Base-by-base conservation (phyloP, 2,113 vertebrate species). In the Equus przewalskii region DNA sequence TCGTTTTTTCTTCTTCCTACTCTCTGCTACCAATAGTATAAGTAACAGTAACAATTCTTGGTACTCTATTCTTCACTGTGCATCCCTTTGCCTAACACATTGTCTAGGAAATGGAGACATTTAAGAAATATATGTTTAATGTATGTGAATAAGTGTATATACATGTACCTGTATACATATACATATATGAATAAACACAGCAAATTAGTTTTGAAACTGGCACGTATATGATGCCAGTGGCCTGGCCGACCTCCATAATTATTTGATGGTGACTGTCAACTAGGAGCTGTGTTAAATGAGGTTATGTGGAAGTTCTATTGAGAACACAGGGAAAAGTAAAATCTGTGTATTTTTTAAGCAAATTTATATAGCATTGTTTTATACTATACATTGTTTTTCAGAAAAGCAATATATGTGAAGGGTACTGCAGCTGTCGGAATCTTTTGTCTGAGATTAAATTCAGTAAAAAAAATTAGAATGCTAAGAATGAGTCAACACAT, bases 291-390 rank as follows among this genome's bases (percentile, higher is more conserved):
- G 2, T 36, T 94, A 51, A 41, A 56, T 78, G 28, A 78, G 13
- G 6, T 4, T n/a, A 19, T 41, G 2, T 56, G 11, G 10, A 69
- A 1, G 6, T 54, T 94, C 73, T 85, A 2, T 33, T 72, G 15
- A 81, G 73, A 96, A 88, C 13, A 65, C 21, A 89, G 6, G 13
- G 28, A 79, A 21, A 41, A 26, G 36, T 86, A 85, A 4, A 90
- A 65, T 80, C n/a, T 95, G 2, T 96, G 28, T 67, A 90, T 93
- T 94, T 82, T 36, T 54, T 7, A 64, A 96, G 5, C 41, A 90
- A 62, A 76, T 60, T 41, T 46, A 79, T 83, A 69, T 84, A 46
- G 49, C 22, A 90, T 41, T 33, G 33, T 73, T 89, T 97, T 90
- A 28, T 67, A 84, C 26, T 92, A 41, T 41, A 41, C 36, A 41